Percentiles rank a stretch among this genome's conserved stretches.
phyloP scores from a whole-genome alignment of 2,797 vertebrate species.

The Rachycentron canadum region DNA sequence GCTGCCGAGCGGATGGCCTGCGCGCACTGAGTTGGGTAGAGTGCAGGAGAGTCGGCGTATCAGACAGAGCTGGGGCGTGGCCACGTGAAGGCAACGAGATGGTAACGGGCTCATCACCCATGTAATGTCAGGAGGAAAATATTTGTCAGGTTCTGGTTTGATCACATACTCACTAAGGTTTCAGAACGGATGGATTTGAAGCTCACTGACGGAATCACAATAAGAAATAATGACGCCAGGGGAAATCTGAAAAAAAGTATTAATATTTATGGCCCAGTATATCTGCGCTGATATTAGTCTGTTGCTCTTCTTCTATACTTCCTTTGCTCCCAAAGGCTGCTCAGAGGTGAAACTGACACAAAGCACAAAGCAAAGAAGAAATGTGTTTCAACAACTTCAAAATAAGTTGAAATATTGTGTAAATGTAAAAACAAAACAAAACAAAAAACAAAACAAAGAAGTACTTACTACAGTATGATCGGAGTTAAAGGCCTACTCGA shows the following conservation, averaged over 20 bases:
- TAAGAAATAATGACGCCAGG: neutral
- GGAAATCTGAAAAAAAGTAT: too few relatives aligned
- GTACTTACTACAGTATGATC: neutral
- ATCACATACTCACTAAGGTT: neutral
- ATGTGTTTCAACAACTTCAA: neutral
- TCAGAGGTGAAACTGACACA: neutral
- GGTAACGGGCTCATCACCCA: slow-evolving; percentile 28
- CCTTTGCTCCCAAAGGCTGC: neutral
- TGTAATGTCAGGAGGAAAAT: slow-evolving; percentile 18
- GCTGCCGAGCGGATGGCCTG: slow-evolving; percentile 71
- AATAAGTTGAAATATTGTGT: neutral
- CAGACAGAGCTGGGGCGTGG: slow-evolving; percentile 74
- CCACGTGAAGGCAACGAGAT: slow-evolving; percentile 42
- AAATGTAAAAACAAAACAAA: too few relatives aligned
- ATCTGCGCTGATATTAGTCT: neutral
- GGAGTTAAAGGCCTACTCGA: neutral
- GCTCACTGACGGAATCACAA: neutral
- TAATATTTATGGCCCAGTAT: neutral
- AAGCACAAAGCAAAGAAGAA: neutral
- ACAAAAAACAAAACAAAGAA: neutral
- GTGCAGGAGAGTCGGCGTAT: slow-evolving; percentile 47
- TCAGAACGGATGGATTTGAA: neutral
- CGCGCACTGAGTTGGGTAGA: slow-evolving; percentile 53
- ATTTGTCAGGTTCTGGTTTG: neutral
- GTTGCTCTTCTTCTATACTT: neutral